phyloP scores from a whole-genome alignment of 2,888 invertebrate species.

The Tachystola acroxantha region DNA sequence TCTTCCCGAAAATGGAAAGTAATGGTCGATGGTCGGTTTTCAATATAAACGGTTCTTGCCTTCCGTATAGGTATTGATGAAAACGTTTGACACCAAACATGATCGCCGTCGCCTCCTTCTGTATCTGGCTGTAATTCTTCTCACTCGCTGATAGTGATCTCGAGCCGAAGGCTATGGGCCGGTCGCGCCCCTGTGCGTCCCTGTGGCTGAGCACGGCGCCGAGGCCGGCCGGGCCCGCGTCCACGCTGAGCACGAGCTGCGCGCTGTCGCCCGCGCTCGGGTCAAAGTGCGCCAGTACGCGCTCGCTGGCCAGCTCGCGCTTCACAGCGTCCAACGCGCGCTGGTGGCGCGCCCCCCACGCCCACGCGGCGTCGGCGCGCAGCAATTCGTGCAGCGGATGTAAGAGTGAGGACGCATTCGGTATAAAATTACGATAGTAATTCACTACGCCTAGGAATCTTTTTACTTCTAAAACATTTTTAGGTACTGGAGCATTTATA shows the following conservation, averaged over 20 bases:
- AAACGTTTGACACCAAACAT: slow-evolving; percentile 21
- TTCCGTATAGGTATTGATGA: slow-evolving; percentile 25
- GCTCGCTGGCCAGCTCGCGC: slow-evolving; percentile 3
- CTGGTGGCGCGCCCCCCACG: slow-evolving; percentile 2
- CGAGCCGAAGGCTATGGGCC: slow-evolving; percentile 16
- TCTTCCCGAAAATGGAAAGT: slow-evolving; percentile 30
- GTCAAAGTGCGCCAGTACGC: slow-evolving; percentile 12
- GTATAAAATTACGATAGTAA: slow-evolving; percentile 19
- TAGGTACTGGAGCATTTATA: slow-evolving; percentile 1
- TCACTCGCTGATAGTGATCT: slow-evolving; percentile 15
- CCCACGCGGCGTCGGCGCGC: slow-evolving; percentile 9
- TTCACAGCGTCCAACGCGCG: slow-evolving; percentile 9
- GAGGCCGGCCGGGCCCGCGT: slow-evolving; percentile 16
- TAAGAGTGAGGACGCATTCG: slow-evolving; percentile 12
- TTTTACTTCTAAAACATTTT: no score
- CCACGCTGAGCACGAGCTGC: slow-evolving; percentile 12
- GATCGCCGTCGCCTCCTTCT: slow-evolving; percentile 25
- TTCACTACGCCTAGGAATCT: no score
- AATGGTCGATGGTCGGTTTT: slow-evolving; percentile 48
- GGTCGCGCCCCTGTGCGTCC: no score
- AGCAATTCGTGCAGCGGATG: slow-evolving; percentile 14
- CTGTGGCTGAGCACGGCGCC: slow-evolving; percentile 16
- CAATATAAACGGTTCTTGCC: slow-evolving; percentile 26
- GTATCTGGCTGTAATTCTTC: slow-evolving; percentile 18
- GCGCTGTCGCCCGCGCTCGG: no score